phyloP scores from a whole-genome alignment of 2,797 vertebrate genomes.

The Neopelma chrysocephalum region DNA sequence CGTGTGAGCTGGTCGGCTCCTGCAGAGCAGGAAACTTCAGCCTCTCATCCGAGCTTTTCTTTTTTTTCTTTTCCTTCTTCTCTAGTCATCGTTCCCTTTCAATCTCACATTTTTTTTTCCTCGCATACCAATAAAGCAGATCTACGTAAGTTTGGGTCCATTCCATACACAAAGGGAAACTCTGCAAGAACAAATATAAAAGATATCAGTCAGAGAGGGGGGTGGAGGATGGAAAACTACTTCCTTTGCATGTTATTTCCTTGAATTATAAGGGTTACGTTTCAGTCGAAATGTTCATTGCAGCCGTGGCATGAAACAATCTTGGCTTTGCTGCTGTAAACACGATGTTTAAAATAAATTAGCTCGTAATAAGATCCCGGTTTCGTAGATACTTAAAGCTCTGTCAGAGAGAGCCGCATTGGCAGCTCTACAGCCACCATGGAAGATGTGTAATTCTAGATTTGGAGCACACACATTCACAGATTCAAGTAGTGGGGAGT shows the following conservation, averaged over 20 bases:
- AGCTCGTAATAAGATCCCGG: background rate
- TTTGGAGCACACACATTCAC: background rate
- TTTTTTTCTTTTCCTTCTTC: background rate
- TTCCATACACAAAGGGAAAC: slow-evolving; percentile 54
- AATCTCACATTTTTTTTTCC: background rate
- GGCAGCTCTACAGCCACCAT: background rate
- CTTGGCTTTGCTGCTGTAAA: slow-evolving; percentile 8
- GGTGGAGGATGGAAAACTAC: background rate
- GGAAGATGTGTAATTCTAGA: background rate
- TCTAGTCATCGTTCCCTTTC: background rate
- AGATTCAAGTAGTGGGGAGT: background rate
- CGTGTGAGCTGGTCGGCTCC: background rate
- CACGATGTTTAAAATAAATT: slow-evolving; percentile 1
- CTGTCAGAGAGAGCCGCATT: background rate
- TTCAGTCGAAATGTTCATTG: slow-evolving; percentile 23
- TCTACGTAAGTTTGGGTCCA: slow-evolving; percentile 36
- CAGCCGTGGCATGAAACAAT: slow-evolving; percentile 3
- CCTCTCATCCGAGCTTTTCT: background rate
- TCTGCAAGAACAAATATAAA: slow-evolving; percentile 43
- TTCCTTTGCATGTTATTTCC: slow-evolving; percentile 67
- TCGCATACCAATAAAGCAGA: slow-evolving; percentile 6
- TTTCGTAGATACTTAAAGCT: background rate
- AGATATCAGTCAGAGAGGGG: slow-evolving; percentile 26
- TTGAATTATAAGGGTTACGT: slow-evolving; percentile 45
- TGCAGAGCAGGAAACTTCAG: background rate